phyloP scores from a whole-genome alignment of 2,888 invertebrate species.

The Nematopogon swammerdamellus region DNA sequence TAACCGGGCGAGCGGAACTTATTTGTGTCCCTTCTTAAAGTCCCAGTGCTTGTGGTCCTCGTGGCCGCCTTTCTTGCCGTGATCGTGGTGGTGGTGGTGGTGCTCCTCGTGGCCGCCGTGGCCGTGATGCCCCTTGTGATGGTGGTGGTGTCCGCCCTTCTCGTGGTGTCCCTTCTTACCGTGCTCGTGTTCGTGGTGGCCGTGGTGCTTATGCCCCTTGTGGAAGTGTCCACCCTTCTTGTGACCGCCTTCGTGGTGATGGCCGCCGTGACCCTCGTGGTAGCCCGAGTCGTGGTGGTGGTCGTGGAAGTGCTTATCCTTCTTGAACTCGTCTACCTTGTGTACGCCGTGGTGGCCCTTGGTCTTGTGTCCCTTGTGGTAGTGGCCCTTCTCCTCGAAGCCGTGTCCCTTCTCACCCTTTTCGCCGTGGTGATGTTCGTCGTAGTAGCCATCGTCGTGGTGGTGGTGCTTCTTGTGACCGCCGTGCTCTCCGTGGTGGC shows the following conservation, averaged over 20 bases:
- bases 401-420: conserved; percentile 61
- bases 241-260: conserved; percentile 72
- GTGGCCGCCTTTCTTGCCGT: conserved; percentile 77
- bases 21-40: conserved; percentile 47
- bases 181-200: conserved; percentile 72
- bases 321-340: conserved; percentile 79
- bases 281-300: conserved; percentile 76
- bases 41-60: conserved; percentile 79
- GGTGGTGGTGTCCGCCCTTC: conserved; percentile 73
- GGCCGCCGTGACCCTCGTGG: conserved; percentile 74
- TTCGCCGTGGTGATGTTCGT: conserved; percentile 60
- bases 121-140: conserved; percentile 75
- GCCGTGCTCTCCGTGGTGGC: conserved; percentile 58
- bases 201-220: conserved; percentile 73
- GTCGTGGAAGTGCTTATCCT: conserved; percentile 82
- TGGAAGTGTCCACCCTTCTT: conserved; percentile 79
- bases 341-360: conserved; percentile 81
- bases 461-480: conserved; percentile 64
- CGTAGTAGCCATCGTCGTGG: conserved; percentile 63
- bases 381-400: conserved; percentile 60
- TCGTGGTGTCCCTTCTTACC: conserved; percentile 76
- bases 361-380: conserved; percentile 80
- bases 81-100: conserved; percentile 65
- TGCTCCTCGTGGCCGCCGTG: conserved; percentile 75
- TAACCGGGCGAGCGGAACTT: no score